Conservation (phyloP, 2,113 vertebrate genomes). For the Osmerus eperlanus region DNA sequence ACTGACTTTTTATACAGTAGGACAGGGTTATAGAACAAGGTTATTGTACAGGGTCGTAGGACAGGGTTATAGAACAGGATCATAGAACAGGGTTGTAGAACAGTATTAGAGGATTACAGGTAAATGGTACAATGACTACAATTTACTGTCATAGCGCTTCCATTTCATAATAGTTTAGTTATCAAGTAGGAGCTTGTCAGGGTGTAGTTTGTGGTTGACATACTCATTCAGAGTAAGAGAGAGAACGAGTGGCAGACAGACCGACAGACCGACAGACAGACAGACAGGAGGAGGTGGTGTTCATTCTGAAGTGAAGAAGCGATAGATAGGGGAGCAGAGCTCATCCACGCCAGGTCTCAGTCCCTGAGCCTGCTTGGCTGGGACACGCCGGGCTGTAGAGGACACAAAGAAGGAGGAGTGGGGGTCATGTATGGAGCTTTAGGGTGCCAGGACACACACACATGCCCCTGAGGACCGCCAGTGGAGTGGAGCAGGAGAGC, state of each 20-base stretch:
- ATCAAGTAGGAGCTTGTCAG: too few relatives aligned
- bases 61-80: too few relatives aligned
- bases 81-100: too few relatives aligned
- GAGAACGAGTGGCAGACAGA: slow-evolving; percentile 13
- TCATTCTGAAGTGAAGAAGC: slow-evolving; percentile 33
- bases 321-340: slow-evolving; percentile 34
- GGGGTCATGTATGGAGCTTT: slow-evolving; percentile 64
- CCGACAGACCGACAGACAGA: slow-evolving; percentile 15
- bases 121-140: too few relatives aligned
- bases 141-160: too few relatives aligned
- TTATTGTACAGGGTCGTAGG: too few relatives aligned
- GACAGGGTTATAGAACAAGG: too few relatives aligned
- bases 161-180: too few relatives aligned
- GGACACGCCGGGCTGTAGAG: slow-evolving; percentile 20
- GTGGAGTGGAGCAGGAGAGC: slow-evolving; percentile 52
- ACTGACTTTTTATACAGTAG: slow-evolving; percentile 55
- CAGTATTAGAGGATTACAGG: too few relatives aligned
- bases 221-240: slow-evolving; percentile 21
- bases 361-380: slow-evolving; percentile 33
- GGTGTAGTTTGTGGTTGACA: slow-evolving; percentile 24
- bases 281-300: slow-evolving; percentile 29
- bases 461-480: slow-evolving; percentile 56
- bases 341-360: slow-evolving; percentile 43
- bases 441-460: slow-evolving; percentile 48
- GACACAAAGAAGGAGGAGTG: slow-evolving; percentile 36